Evolutionary conservation across 2,888 invertebrate species (phyloP), one percentile per base, ranked within the genome.

Genomic region (Drosophila fungiperda): DNA sequence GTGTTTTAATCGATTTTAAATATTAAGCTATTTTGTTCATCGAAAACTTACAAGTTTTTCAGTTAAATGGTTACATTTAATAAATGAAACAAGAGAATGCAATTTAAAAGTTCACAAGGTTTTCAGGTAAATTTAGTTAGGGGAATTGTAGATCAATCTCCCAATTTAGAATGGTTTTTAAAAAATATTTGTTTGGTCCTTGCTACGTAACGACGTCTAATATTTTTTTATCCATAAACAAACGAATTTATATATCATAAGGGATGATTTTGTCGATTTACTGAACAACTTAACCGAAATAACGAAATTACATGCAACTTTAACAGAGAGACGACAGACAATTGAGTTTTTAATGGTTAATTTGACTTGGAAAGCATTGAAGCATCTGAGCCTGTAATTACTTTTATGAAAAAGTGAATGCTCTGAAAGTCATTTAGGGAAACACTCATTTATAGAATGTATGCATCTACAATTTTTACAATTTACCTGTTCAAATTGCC

Each of bases 221-320:
- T 50, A 58, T 36, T 26, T 45, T 38, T 49, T 49, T 62, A 50
- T 55, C 32, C 26, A 38, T 57, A 67, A 48, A 54, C 49, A 71
- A 60, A 45, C 66, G 29, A 36, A 60, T 67, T 62, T 48, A 32
- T 52, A 29, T 33, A 55, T 67, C 26, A 67, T 69, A 54, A 49
- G 72, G 82, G 85, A 75, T 86, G 81, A 75, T 71, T 78, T 78
- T 80, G 61, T 83, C 88, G 82, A 91, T 91, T 91, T 91, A 68
- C 74, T 78, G 80, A 83, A 72, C 84, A 76, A 85, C 73, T 76
- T 73, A 85, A 84, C 86, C 91, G 91, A 89, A 91, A 91, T 91
- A 91, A 91, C 78, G 69, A 62, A 62, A 83, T 91, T 91, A 90
- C 68, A 53, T 61, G 12, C 65, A 88, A 83, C 65, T 74, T 74